These are phyloP conservation scores for Nasonia longicornis DNA, from an alignment of 1,140 invertebrate genomes.

Conservation along the genomic window DNA sequence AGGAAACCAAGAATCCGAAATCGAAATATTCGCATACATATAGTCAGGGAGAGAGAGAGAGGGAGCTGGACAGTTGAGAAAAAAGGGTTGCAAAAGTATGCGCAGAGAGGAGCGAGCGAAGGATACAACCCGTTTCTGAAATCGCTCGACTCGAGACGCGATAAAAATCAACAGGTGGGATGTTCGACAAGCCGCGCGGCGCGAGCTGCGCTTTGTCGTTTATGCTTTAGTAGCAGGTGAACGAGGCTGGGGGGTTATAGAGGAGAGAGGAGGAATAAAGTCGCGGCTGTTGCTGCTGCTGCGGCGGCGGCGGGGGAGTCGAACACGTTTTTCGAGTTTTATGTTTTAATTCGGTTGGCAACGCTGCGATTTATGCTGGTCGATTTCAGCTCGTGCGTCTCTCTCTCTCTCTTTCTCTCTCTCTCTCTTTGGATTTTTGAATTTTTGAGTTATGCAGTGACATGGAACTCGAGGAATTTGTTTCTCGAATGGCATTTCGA, in stretches of 20 bases:
- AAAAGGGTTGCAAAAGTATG: background rate
- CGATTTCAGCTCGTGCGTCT: too few relatives aligned
- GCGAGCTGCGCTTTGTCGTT: background rate
- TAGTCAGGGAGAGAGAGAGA: background rate
- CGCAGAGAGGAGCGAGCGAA: background rate
- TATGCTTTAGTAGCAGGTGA: background rate
- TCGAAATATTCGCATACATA: background rate
- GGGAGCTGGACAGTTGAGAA: background rate
- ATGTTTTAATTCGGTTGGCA: background rate
- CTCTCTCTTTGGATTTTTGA: too few relatives aligned
- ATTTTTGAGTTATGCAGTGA: too few relatives aligned
- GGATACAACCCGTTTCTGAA: conserved; percentile 39
- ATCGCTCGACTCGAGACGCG: conserved; percentile 19
- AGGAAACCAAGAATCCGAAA: background rate
- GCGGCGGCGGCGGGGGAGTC: background rate
- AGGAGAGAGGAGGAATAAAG: background rate
- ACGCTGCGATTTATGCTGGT: too few relatives aligned
- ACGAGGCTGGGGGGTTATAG: background rate
- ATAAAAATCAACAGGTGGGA: conserved; percentile 47
- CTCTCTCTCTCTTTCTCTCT: too few relatives aligned
- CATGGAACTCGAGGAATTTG: too few relatives aligned
- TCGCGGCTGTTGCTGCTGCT: too few relatives aligned
- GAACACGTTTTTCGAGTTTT: background rate
- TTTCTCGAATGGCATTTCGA: too few relatives aligned
- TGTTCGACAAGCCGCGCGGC: conserved; percentile 30